Evolutionary conservation across 1,140 invertebrate species (phyloP).

Genomic region (Tetramorium parvispinum): DNA sequence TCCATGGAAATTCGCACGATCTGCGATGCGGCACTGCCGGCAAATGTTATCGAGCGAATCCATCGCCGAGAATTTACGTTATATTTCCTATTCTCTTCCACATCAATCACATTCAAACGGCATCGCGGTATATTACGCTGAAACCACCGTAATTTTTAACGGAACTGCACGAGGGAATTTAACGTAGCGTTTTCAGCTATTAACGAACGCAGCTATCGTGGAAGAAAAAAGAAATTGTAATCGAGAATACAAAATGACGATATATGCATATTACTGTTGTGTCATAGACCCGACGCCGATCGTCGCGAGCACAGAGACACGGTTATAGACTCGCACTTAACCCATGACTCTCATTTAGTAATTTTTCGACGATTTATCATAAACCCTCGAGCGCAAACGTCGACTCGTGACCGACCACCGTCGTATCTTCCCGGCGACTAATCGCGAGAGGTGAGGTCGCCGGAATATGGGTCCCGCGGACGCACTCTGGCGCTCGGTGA

Average conservation of each 20-base stretch:
- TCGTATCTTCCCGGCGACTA: slow-evolving; percentile 78
- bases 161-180: slow-evolving; percentile 1
- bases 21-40: neutral
- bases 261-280: neutral
- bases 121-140: slow-evolving; percentile 33
- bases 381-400: neutral
- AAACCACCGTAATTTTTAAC: slow-evolving; percentile 50
- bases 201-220: slow-evolving; percentile 16
- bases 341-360: neutral
- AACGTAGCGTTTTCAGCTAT: slow-evolving; percentile 30
- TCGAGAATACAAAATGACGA: neutral
- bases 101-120: slow-evolving; percentile 6
- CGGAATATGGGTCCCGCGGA: slow-evolving; percentile 71
- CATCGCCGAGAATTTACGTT: neutral
- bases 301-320: neutral
- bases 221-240: neutral
- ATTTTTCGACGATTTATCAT: neutral
- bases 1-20: neutral
- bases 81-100: neutral
- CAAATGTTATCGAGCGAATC: neutral
- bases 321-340: neutral
- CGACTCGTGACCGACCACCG: slow-evolving; percentile 62
- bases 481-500: slow-evolving; percentile 73
- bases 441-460: slow-evolving; percentile 71
- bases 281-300: neutral